phyloP scores from a whole-genome alignment of 2,888 invertebrate genomes.

The Tinea trinotella region DNA sequence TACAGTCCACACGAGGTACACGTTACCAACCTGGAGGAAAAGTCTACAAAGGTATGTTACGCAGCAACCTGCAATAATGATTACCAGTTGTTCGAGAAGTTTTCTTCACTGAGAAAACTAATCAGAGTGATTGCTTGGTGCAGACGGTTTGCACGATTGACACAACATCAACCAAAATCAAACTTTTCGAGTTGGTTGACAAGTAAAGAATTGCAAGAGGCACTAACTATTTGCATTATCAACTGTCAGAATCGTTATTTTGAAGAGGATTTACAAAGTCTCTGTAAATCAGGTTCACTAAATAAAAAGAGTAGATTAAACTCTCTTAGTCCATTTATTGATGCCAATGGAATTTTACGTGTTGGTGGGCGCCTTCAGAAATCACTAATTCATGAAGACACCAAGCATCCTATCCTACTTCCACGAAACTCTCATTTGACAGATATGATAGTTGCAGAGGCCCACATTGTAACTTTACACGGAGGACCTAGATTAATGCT shows the following conservation, averaged over 20 bases:
- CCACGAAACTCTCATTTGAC: constrained; percentile 23
- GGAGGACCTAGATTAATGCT: constrained; percentile 28
- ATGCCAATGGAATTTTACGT: constrained; percentile 21
- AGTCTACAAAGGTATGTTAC: neutral
- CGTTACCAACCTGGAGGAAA: neutral
- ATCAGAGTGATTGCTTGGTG: neutral
- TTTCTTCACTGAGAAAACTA: neutral
- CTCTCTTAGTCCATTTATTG: constrained; percentile 21
- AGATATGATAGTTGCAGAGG: constrained; percentile 25
- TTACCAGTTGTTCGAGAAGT: neutral
- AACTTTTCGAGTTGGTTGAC: neutral
- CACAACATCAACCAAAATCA: neutral
- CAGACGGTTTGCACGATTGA: neutral
- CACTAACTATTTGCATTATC: neutral
- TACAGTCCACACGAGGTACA: neutral
- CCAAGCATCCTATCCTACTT: constrained; percentile 24
- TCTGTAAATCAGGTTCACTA: constrained; percentile 3
- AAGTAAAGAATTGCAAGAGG: neutral
- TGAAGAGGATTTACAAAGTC: constrained; percentile 5
- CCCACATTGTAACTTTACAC: constrained; percentile 25
- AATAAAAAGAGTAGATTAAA: constrained; percentile 18
- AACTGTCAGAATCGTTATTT: neutral
- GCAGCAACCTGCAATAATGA: neutral
- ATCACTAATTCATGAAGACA: constrained; percentile 9
- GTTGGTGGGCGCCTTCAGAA: constrained; percentile 23